A percentile compares a stretch with the other conserved stretches of the same genome.
Evolutionary conservation across 2,888 invertebrate genomes (phyloP).

Genomic region (Eilema caniola): DNA sequence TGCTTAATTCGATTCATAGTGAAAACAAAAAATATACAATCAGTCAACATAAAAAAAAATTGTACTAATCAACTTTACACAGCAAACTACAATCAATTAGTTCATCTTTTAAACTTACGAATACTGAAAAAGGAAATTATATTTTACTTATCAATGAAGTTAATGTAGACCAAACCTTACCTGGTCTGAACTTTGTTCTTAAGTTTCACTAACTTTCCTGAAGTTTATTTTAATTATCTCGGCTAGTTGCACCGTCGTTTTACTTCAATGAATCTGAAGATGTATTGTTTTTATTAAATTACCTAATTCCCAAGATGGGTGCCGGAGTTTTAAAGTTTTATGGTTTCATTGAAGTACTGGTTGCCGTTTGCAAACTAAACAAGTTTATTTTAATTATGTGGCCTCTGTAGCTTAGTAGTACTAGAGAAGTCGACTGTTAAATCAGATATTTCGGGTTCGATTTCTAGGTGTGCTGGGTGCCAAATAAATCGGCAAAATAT

Average conservation of each 20-base stretch:
- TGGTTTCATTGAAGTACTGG: not conserved
- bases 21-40: not conserved
- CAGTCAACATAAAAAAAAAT: too few relatives aligned
- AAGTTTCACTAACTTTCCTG: conserved; percentile 28
- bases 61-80: not conserved
- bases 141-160: conserved; percentile 18
- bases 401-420: too few relatives aligned
- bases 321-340: not conserved
- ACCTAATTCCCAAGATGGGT: conserved; percentile 19
- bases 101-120: not conserved
- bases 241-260: conserved; percentile 46
- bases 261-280: conserved; percentile 41
- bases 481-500: too few relatives aligned
- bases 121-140: not conserved
- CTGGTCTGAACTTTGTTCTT: conserved; percentile 27
- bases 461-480: too few relatives aligned
- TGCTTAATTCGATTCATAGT: too few relatives aligned
- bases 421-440: too few relatives aligned
- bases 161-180: conserved; percentile 27
- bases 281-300: conserved; percentile 39
- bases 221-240: conserved; percentile 61
- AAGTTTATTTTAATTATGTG: not conserved
- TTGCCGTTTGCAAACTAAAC: not conserved
- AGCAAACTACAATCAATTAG: not conserved
- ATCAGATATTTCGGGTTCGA: too few relatives aligned